Evolutionary conservation across 2,797 vertebrate species (phyloP), one percentile per base, ranked within the genome.

Genomic region (Allobates femoralis): DNA sequence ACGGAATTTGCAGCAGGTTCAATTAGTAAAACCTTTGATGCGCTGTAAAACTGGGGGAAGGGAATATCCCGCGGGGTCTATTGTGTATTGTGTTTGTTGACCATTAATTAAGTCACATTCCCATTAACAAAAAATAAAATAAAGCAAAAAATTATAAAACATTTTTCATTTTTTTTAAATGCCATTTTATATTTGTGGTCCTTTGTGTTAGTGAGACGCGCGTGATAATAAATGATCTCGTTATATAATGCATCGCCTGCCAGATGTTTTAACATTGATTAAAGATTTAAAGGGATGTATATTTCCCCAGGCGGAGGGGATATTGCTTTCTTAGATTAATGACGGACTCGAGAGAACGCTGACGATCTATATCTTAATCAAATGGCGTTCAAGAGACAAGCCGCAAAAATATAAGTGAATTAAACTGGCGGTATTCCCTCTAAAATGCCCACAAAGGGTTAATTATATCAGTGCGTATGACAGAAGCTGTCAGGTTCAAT

Each of bases 311-410:
- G 10, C 58, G 90, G 79, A 87, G 84, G 21, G 21, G 62, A 8
- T 89, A 16, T 83, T 79, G 85, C 81, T 91, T 85, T 15, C 58
- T 85, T 73, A 84, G 89, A 75, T 74, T 19, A 78, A 83, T 83
- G 71, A 2, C 89, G 19, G 88, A 84, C 55, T 11, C 19, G 51
- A 0, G 2, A 67, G 1, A 23, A n/a, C 30, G 74, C 26, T 82
- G 86, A 12, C 80, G 34, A 86, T 90, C 84, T 90, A 91, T 86
- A 85, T 87, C 76, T 37, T 50, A 86, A 30, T 87, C 87, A 87
- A 89, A 85, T 88, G 69, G 1, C 58, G 74, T 84, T 89, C 85
- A 80, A 21, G 84, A 81, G 87, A 78, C 86, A 83, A 86, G 89
- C 80, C 53, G 75, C 37, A 87, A 28, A 83, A 55, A 55, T 14